Evolutionary conservation across 2,888 invertebrate genomes (phyloP), one percentile per base, ranked within the genome.

Genomic region (Aphodius sticticus): DNA sequence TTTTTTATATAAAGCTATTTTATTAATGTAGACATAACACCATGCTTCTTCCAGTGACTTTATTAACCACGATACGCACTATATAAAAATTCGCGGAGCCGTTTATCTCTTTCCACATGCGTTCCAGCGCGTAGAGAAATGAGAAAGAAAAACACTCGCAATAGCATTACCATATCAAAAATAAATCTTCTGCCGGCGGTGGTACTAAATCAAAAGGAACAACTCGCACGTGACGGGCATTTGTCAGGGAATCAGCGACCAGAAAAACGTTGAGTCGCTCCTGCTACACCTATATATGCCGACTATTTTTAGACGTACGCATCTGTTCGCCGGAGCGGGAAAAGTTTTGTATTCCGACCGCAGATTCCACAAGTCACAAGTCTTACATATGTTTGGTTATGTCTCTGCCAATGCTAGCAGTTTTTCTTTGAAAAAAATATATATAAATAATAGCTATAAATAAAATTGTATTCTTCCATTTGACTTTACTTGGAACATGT

Each of bases 211-310:
- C 53, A 53, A 53, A 53, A 53, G 53, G 9, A 53, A 5, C 53
- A 53, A 53, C 53, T 53, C 53, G 53, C 53, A 53, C 53, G 53
- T 53, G 53, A 53, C 53, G 53, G 53, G 53, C 53, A 53, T 53
- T 53, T 53, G 53, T 53, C 53, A 53, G 53, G 53, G 53, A 53
- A 53, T 53, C 53, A 53, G 53, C 53, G 53, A 53, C 53, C 53
- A 53, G 53, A 53, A 53, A 53, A 53, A 53, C 53, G 53, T 53
- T 53, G 53, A 53, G 53, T 53, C 4, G 53, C 53, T 53, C 53
- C 12, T 5, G 53, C 53, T 53, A 7, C 53, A 2, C 53, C 53
- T 53, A 53, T 53, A 7, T 12, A 53, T 12, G 12, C 53, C 12
- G 53, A 53, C 53, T 53, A 53, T 53, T 53, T 53, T 53, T 53